Conservation (phyloP, 1,140 invertebrate genomes). For the Nylanderia fulva region DNA sequence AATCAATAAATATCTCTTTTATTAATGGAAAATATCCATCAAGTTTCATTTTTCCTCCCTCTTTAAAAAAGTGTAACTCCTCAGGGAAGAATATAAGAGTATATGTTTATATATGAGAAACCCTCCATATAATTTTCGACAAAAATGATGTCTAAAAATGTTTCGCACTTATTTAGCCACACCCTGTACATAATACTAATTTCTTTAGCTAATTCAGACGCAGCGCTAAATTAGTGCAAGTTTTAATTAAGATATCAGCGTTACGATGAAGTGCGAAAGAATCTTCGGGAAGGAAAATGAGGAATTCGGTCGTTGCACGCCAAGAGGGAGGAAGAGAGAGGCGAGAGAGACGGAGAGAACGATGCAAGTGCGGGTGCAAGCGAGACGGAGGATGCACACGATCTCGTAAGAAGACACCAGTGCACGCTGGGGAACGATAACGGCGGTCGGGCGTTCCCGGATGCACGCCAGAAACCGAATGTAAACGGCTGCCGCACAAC, state of each 20-base stretch:
- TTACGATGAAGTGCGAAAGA: constrained; percentile 50
- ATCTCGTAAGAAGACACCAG: constrained; percentile 72
- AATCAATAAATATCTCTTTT: too few species aligned
- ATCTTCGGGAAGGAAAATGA: background rate
- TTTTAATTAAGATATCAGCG: constrained; percentile 50
- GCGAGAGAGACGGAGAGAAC: too few species aligned
- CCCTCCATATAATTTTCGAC: too few species aligned
- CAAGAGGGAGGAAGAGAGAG: background rate
- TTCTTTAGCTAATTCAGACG: background rate
- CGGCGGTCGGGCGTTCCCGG: constrained; percentile 58
- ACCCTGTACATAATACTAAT: too few species aligned
- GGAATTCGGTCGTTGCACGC: constrained; percentile 16
- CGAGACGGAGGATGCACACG: constrained; percentile 58
- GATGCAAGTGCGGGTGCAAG: background rate
- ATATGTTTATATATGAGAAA: too few species aligned
- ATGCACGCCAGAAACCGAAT: constrained; percentile 74
- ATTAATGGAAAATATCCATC: too few species aligned
- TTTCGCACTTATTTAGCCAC: too few species aligned
- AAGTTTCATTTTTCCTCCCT: too few species aligned
- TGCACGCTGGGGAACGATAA: constrained; percentile 77
- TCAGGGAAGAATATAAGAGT: too few species aligned
- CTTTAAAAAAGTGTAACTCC: too few species aligned
- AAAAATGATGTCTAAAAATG: too few species aligned
- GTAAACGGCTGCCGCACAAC: constrained; percentile 78
- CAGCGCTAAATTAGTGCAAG: constrained; percentile 10